Conservation (phyloP, 2,888 invertebrate species). For the Zaprionus obscuricornis region DNA sequence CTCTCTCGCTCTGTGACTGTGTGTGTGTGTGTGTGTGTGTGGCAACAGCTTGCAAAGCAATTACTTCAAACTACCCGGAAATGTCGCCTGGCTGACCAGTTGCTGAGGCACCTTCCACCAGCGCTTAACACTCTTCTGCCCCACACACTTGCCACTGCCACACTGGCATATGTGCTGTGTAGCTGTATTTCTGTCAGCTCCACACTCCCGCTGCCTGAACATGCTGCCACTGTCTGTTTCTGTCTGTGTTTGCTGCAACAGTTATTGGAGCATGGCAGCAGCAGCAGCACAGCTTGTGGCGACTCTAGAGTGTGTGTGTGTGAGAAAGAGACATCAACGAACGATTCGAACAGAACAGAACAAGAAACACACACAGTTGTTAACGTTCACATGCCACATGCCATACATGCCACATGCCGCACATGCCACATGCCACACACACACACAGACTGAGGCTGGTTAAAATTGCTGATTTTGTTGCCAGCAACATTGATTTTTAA, state of each 20-base stretch:
- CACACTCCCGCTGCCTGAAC: too few species aligned
- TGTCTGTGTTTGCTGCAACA: conserved; percentile 46
- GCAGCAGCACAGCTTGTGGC: conserved; percentile 43
- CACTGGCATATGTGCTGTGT: conserved; percentile 29
- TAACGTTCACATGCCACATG: conserved; percentile 13
- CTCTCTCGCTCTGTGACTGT: conserved; percentile 2
- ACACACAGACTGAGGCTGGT: conserved; percentile 46
- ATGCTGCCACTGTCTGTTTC: too few species aligned
- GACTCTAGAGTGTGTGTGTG: conserved; percentile 2
- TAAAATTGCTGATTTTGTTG: conserved; percentile 75
- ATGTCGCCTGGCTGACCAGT: conserved; percentile 74
- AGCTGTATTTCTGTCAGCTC: neutral
- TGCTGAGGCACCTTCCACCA: conserved; percentile 45
- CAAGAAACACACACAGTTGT: conserved; percentile 6
- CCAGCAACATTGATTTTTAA: conserved; percentile 71
- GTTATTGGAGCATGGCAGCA: conserved; percentile 59
- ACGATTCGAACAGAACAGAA: conserved; percentile 21
- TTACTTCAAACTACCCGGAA: conserved; percentile 77
- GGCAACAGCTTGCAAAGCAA: conserved; percentile 77
- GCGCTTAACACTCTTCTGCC: neutral
- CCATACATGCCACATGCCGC: conserved; percentile 15
- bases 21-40: too few species aligned
- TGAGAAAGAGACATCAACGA: conserved; percentile 19
- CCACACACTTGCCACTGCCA: neutral
- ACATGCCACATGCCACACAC: conserved; percentile 13